These are phyloP conservation scores for Semotilus atromaculatus DNA, from an alignment of 2,797 vertebrate genomes.

Conservation along the genomic window DNA sequence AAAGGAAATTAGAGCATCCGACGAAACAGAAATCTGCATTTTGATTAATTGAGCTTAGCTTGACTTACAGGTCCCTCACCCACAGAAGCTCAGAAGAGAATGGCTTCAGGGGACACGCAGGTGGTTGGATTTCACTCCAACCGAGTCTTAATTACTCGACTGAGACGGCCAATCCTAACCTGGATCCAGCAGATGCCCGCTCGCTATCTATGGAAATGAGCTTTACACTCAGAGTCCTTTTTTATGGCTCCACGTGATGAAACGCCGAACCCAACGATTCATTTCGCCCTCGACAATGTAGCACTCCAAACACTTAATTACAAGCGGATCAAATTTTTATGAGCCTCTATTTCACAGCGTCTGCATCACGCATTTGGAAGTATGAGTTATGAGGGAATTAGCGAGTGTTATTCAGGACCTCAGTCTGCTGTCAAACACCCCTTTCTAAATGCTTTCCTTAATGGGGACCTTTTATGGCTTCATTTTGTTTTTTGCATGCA, in stretches of 20 bases:
- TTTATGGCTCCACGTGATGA: constrained; percentile 58
- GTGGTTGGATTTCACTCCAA: constrained; percentile 24
- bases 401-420: constrained; percentile 30
- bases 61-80: constrained; percentile 9
- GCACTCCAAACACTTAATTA: constrained; percentile 71
- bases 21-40: constrained; percentile 36
- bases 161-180: neutral
- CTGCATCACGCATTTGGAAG: constrained; percentile 57
- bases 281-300: constrained; percentile 67
- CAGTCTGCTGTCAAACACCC: constrained; percentile 45
- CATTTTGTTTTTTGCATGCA: neutral
- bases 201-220: constrained; percentile 69
- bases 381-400: constrained; percentile 56
- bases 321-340: constrained; percentile 75
- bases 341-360: constrained; percentile 71
- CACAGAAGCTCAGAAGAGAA: neutral
- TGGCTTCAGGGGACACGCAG: constrained; percentile 17
- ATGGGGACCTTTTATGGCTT: constrained; percentile 1
- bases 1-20: constrained; percentile 35
- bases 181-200: constrained; percentile 44
- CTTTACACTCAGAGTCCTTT: constrained; percentile 62
- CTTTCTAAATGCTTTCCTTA: constrained; percentile 39
- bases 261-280: constrained; percentile 63
- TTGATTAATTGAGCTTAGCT: constrained; percentile 36
- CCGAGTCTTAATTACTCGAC: constrained; percentile 44